A percentile compares a stretch with the other conserved stretches of the same genome.
phyloP scores from a whole-genome alignment of 2,113 vertebrate species.

The Spea multiplicata region DNA sequence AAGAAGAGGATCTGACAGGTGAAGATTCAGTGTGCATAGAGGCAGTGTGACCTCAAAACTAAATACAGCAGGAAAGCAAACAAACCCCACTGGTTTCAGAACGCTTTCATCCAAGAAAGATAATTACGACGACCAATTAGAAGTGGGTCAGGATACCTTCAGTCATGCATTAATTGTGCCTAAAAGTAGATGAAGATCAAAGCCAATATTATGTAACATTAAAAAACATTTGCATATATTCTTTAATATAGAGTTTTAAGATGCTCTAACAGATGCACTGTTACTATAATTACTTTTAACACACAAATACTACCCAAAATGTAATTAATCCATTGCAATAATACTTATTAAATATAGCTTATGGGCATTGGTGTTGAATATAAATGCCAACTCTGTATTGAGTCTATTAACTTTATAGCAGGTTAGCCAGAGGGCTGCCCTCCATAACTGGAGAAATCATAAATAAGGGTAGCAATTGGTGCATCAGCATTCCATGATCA shows the following conservation, averaged over 20 bases:
- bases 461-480: too few species aligned
- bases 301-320: too few species aligned
- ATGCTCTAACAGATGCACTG: not conserved
- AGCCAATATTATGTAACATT: conserved; percentile 31
- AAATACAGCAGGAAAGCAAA: conserved; percentile 12
- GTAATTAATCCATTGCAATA: too few species aligned
- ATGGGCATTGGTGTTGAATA: too few species aligned
- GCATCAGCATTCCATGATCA: too few species aligned
- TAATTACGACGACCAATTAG: conserved; percentile 33
- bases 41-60: conserved; percentile 14
- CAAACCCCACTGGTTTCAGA: conserved; percentile 14
- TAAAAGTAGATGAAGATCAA: conserved; percentile 44
- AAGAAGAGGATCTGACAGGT: conserved; percentile 20
- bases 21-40: conserved; percentile 10
- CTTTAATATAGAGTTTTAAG: not conserved
- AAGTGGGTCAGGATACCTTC: conserved; percentile 40
- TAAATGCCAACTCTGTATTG: too few species aligned
- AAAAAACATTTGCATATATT: not conserved
- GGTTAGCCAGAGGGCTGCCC: too few species aligned
- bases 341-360: too few species aligned
- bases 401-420: too few species aligned
- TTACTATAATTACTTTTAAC: not conserved
- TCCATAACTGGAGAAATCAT: too few species aligned
- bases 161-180: conserved; percentile 42
- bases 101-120: conserved; percentile 18